Evolutionary conservation across 2,113 vertebrate genomes (phyloP), one percentile per base, ranked within the genome.

Genomic region (Delphinapterus leucas): DNA sequence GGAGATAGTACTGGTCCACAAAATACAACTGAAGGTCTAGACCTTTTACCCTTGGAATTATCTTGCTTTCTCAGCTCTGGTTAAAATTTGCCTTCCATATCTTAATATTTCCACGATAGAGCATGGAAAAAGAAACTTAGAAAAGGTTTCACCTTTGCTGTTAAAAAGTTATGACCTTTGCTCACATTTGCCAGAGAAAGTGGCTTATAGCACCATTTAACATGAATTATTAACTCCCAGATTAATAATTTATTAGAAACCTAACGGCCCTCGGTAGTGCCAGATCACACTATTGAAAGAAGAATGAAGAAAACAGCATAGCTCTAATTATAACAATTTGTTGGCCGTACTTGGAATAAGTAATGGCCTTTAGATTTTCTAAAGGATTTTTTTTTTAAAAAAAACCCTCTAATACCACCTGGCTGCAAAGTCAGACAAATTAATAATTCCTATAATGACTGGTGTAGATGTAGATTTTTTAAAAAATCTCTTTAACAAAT

Each of bases 171-270:
- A 97, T 99, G 99, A 99, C 99, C 99, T 99, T 99, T 99, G 98
- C 93, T 98, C 98, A 96, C 98, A 94, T 98, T 98, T 98, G 98
- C 98, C 99, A 99, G 98, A 93, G 98, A 98, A 98, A 99, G 99
- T 99, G 99, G 99, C 99, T 99, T 99, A 99, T 98, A 99, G 99
- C 99, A 99, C 99, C 99, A 99, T 99, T 99, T 99, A 99, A 98
- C 98, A 99, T 99, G 98, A 99, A 99, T 99, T 99, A 99, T 99
- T 99, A 99, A 99, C 98, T 98, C 97, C 96, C 0, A 93, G 95
- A 99, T 99, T 99, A 99, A 99, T 99, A 99, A 99, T 99, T 99
- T 98, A 99, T 99, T 99, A 99, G 99, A 95, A 98, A 97, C 88
- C 98, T 99, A 99, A 99, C 99, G 99, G 99, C 98, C 98, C 97